Evolutionary conservation across 2,113 vertebrate species (phyloP).

Genomic region (Struthio camelus): DNA sequence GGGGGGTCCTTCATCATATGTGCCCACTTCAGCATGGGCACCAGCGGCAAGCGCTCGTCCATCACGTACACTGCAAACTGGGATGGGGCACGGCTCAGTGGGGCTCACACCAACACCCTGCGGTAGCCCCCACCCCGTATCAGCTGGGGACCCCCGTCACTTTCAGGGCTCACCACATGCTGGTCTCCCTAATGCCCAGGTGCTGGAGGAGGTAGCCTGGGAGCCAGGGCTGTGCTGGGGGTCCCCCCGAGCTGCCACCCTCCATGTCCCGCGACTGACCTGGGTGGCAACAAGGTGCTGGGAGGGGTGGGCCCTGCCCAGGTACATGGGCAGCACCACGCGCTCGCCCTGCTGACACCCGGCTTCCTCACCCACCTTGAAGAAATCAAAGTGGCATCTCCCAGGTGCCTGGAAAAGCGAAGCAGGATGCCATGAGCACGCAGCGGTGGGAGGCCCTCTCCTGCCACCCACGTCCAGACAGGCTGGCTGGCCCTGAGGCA

Average conservation of each 20-base stretch:
- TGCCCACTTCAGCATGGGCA: conserved; percentile 21
- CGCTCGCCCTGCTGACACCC: conserved; percentile 35
- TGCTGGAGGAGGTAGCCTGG: too few relatives aligned
- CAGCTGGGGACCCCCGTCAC: background rate
- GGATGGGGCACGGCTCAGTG: accelerated
- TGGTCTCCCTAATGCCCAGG: background rate
- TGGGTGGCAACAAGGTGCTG: conserved; percentile 56
- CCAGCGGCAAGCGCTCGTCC: conserved; percentile 33
- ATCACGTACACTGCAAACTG: conserved; percentile 29
- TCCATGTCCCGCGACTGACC: background rate
- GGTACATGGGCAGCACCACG: conserved; percentile 48
- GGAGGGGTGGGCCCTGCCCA: conserved; percentile 46
- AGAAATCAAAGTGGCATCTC: conserved; percentile 40
- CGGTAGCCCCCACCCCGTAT: background rate
- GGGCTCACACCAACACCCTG: accelerated
- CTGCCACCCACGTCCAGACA: accelerated
- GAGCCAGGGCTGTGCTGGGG: conserved; percentile 18
- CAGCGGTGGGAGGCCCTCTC: accelerated
- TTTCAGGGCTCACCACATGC: background rate
- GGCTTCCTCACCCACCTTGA: conserved; percentile 47
- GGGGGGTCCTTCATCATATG: conserved; percentile 62
- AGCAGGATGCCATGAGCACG: accelerated
- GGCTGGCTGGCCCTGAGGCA: accelerated
- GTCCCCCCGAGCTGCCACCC: background rate
- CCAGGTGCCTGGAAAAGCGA: background rate